These are phyloP conservation scores for Trissolcus japonicus DNA, from an alignment of 2,888 invertebrate species.

Conservation along the genomic window DNA sequence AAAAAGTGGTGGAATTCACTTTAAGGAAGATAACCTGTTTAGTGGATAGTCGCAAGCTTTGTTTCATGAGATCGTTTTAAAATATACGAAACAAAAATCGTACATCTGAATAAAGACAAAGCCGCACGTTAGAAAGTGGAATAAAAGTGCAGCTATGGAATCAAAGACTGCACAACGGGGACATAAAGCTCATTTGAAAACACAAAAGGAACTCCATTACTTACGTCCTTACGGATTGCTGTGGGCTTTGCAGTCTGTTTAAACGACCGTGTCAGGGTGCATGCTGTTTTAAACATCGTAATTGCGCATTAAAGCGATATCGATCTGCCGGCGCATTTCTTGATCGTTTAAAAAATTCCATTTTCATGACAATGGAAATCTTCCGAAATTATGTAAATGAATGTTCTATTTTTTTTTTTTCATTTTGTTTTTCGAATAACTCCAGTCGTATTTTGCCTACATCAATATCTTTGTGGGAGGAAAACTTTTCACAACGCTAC, in stretches of 20 bases:
- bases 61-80: slow-evolving; percentile 3
- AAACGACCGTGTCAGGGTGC: slow-evolving; percentile 23
- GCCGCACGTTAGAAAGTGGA: slow-evolving; percentile 21
- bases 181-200: slow-evolving; percentile 36
- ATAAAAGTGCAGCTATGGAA: slow-evolving; percentile 27
- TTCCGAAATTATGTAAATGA: too few species aligned
- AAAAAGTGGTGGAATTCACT: too few species aligned
- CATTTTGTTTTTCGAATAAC: too few species aligned
- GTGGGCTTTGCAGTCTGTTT: slow-evolving; percentile 29
- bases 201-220: slow-evolving; percentile 37
- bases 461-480: too few species aligned
- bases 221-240: slow-evolving; percentile 30
- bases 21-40: too few species aligned
- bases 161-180: slow-evolving; percentile 26
- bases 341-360: too few species aligned
- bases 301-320: slow-evolving; percentile 20
- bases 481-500: too few species aligned
- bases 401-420: too few species aligned
- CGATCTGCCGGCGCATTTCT: slow-evolving; percentile 5
- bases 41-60: too few species aligned
- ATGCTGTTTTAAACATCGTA: slow-evolving; percentile 35
- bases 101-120: slow-evolving; percentile 33
- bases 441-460: too few species aligned
- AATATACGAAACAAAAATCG: slow-evolving; percentile 29
- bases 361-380: too few species aligned